A percentile compares a stretch with the other conserved stretches of the same genome.
Evolutionary conservation across 2,888 invertebrate genomes (phyloP).

Genomic region (Sipunculus nudus): DNA sequence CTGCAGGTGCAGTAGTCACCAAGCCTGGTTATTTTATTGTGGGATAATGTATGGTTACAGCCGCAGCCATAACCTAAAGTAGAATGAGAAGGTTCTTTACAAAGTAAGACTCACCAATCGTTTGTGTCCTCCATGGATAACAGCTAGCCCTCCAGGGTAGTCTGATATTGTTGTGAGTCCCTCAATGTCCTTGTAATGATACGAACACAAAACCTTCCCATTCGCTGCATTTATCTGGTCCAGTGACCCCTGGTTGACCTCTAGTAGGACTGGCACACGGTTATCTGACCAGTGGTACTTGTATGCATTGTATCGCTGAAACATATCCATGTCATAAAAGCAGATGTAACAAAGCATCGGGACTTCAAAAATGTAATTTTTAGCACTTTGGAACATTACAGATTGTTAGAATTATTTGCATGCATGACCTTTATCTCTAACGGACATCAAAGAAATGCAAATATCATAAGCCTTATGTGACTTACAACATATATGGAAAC

Average conservation of each 20-base stretch:
- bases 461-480: too few relatives aligned
- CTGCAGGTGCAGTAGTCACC: too few relatives aligned
- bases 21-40: too few relatives aligned
- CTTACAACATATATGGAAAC: too few relatives aligned
- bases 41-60: too few relatives aligned
- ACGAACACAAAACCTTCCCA: constrained; percentile 82
- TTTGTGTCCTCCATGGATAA: constrained; percentile 91
- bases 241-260: constrained; percentile 90
- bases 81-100: too few relatives aligned
- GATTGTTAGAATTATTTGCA: too few relatives aligned
- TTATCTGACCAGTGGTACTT: constrained; percentile 98
- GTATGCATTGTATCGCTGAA: constrained; percentile 84
- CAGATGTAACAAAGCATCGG: not conserved
- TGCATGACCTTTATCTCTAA: too few relatives aligned
- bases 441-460: too few relatives aligned
- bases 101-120: constrained; percentile 74
- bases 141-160: constrained; percentile 89
- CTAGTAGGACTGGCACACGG: constrained; percentile 84
- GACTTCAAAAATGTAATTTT: too few relatives aligned
- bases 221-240: constrained; percentile 92
- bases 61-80: too few relatives aligned
- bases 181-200: constrained; percentile 86
- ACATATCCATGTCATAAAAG: constrained; percentile 20
- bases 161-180: constrained; percentile 78
- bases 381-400: too few relatives aligned